Evolutionary conservation across 2,888 invertebrate genomes (phyloP).

Genomic region (Norana najaformis): DNA sequence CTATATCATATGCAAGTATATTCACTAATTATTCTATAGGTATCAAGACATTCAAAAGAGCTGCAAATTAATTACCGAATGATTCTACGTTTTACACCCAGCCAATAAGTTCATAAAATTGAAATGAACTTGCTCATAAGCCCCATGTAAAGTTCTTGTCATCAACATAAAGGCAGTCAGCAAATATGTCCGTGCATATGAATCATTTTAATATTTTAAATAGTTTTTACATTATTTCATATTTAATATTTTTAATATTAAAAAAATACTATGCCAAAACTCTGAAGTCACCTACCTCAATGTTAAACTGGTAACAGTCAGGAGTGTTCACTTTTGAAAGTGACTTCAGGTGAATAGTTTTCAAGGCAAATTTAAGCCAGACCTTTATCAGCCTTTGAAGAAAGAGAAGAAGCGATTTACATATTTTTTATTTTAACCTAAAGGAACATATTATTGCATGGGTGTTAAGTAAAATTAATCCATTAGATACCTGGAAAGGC

Average conservation of each 20-base stretch:
- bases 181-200: neutral
- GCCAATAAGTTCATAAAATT: neutral
- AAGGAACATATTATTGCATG: neutral
- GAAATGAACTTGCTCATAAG: neutral
- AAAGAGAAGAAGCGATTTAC: neutral
- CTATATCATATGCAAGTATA: too few relatives aligned
- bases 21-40: too few relatives aligned
- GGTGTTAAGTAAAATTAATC: neutral
- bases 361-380: conserved; percentile 75
- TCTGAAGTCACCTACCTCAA: conserved; percentile 64
- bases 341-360: conserved; percentile 87
- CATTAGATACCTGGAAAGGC: neutral
- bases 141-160: neutral
- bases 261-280: neutral
- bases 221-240: too few relatives aligned
- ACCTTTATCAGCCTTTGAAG: conserved; percentile 49
- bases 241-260: neutral
- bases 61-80: too few relatives aligned
- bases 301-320: conserved; percentile 85
- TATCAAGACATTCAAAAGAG: too few relatives aligned
- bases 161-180: neutral
- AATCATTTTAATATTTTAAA: neutral
- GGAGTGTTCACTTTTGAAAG: conserved; percentile 85
- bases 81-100: neutral
- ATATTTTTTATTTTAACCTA: neutral